Evolutionary conservation across 2,888 invertebrate genomes (phyloP).

Genomic region (Stenodema calcarata): DNA sequence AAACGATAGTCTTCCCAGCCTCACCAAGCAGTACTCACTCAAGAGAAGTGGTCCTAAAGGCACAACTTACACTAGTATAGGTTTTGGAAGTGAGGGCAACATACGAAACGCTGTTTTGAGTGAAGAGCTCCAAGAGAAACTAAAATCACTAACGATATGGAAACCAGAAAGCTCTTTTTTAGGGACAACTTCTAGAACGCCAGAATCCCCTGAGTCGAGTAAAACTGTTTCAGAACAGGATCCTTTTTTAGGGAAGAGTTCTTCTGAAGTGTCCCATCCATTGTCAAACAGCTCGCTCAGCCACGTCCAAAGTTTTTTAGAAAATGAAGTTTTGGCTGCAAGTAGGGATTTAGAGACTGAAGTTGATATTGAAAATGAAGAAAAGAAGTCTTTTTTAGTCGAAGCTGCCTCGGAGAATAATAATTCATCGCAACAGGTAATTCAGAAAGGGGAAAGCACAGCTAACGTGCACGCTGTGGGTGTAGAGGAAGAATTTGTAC

Average conservation of each 20-base stretch:
- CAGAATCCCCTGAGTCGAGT: neutral
- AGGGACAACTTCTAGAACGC: slow-evolving; percentile 16
- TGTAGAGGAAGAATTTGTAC: neutral
- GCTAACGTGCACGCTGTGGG: neutral
- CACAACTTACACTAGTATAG: slow-evolving; percentile 58
- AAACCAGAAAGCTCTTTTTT: slow-evolving; percentile 56
- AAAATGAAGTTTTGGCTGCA: slow-evolving; percentile 29
- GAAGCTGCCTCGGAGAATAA: slow-evolving; percentile 60
- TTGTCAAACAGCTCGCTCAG: neutral
- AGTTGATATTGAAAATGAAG: neutral
- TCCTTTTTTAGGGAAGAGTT: slow-evolving; percentile 23
- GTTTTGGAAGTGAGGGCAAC: slow-evolving; percentile 67
- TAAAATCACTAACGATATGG: slow-evolving; percentile 61
- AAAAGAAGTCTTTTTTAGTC: slow-evolving; percentile 55
- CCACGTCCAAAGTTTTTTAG: slow-evolving; percentile 19
- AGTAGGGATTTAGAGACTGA: neutral
- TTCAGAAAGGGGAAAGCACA: slow-evolving; percentile 9
- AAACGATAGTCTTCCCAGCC: slow-evolving; percentile 60
- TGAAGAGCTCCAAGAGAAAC: slow-evolving; percentile 66
- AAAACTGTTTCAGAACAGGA: neutral
- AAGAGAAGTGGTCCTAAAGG: slow-evolving; percentile 60
- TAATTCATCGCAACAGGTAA: slow-evolving; percentile 7
- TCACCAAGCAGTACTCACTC: slow-evolving; percentile 56
- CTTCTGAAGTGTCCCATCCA: neutral
- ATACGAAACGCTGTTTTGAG: slow-evolving; percentile 64